These are phyloP conservation scores for Belgica antarctica DNA, from an alignment of 2,888 invertebrate species.

Conservation along the genomic window DNA sequence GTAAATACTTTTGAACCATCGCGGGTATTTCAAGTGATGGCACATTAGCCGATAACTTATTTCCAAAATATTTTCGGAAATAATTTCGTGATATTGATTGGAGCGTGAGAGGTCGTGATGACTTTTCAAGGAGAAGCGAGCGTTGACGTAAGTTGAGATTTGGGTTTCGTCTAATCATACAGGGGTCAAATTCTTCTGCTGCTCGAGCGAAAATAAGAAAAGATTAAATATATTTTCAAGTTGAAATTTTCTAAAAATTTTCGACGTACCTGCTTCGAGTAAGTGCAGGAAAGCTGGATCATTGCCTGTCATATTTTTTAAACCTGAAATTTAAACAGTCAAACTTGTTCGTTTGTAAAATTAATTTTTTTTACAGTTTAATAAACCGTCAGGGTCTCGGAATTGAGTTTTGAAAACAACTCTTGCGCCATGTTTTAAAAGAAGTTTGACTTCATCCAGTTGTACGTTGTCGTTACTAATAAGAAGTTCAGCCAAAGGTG, in stretches of 20 bases:
- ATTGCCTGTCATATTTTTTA: conserved; percentile 63
- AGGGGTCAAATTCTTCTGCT: conserved; percentile 73
- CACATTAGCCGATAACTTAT: conserved; percentile 45
- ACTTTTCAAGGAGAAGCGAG: conserved; percentile 62
- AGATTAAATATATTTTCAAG: no score
- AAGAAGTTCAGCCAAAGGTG: conserved; percentile 79
- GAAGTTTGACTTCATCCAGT: conserved; percentile 63
- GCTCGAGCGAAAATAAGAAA: no score
- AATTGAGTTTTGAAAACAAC: conserved; percentile 77
- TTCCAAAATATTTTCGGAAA: conserved; percentile 46
- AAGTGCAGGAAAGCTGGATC: conserved; percentile 65
- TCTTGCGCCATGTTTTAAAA: conserved; percentile 75
- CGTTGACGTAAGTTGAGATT: conserved; percentile 66
- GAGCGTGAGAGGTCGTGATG: conserved; percentile 66
- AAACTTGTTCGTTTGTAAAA: no score
- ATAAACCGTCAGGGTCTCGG: conserved; percentile 77
- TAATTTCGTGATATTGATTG: conserved; percentile 57
- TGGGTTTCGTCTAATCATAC: conserved; percentile 73
- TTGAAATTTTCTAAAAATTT: no score
- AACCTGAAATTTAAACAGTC: no score
- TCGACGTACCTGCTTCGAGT: no score
- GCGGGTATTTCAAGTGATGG: conserved; percentile 45
- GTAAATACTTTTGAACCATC: conserved; percentile 46
- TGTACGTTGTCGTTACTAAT: conserved; percentile 71
- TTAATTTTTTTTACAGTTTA: no score